A percentile compares a stretch with the other conserved stretches of the same genome.
phyloP scores from a whole-genome alignment of 2,113 vertebrate genomes.

The Acrocephalus kingi region DNA sequence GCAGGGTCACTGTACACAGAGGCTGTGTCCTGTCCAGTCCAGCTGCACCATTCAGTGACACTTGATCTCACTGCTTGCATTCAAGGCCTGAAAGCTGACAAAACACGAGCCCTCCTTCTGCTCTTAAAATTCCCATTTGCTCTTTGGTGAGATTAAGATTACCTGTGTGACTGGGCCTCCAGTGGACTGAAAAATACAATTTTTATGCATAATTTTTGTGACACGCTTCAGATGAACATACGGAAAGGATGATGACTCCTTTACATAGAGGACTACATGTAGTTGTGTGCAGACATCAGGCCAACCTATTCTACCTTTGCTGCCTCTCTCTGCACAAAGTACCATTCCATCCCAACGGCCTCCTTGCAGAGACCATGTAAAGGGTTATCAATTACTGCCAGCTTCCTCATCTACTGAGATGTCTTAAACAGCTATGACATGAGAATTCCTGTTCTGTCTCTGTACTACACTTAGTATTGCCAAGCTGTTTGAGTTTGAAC shows the following conservation, averaged over 20 bases:
- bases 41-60: neutral
- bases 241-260: neutral
- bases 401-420: neutral
- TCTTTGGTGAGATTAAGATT: neutral
- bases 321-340: neutral
- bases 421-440: neutral
- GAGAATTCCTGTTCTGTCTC: neutral
- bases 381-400: neutral
- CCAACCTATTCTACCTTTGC: neutral
- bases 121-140: neutral
- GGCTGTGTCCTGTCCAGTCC: neutral
- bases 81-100: neutral
- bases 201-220: neutral
- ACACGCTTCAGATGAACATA: neutral
- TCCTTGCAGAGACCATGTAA: neutral
- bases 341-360: neutral
- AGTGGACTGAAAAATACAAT: neutral
- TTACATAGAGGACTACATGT: neutral
- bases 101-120: neutral
- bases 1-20: fast-evolving
- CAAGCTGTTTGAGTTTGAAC: neutral
- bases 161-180: neutral
- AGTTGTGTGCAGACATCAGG: neutral
- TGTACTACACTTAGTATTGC: neutral
- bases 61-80: neutral